Percentiles rank a stretch among this genome's conserved stretches.
These are phyloP conservation scores for Choristoneura rosaceana DNA, from an alignment of 2,888 invertebrate genomes.

Conservation along the genomic window DNA sequence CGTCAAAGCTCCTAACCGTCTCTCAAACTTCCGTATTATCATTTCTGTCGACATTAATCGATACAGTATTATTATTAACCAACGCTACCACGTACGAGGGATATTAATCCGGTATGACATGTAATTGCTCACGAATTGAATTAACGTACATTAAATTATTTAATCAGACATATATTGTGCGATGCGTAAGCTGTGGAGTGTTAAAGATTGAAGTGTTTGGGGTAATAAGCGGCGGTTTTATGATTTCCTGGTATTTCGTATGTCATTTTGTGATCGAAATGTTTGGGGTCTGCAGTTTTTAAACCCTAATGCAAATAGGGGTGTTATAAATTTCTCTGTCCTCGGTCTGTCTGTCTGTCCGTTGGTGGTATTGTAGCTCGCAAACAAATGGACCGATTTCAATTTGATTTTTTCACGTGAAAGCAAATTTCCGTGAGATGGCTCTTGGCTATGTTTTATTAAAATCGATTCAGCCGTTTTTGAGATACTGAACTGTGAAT, in stretches of 20 bases:
- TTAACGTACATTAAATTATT: constrained; percentile 19
- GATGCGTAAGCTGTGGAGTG: not conserved
- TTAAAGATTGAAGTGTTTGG: not conserved
- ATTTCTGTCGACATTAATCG: constrained; percentile 9
- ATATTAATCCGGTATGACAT: constrained; percentile 19
- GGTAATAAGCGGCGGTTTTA: constrained; percentile 3
- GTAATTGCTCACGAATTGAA: constrained; percentile 13
- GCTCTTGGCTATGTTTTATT: no score
- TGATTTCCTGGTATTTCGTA: not conserved
- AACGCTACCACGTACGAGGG: not conserved
- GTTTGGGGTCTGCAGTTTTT: no score
- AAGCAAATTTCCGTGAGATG: no score
- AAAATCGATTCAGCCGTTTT: no score
- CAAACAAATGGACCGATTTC: no score
- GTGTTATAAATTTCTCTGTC: no score
- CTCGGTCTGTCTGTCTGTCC: no score
- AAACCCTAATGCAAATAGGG: no score
- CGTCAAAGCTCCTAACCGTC: constrained; percentile 7
- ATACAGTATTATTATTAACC: constrained; percentile 20
- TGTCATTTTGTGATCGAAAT: not conserved
- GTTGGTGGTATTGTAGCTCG: no score
- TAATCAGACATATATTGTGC: constrained; percentile 21
- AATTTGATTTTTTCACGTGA: no score
- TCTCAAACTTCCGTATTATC: not conserved
- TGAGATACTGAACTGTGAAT: no score